Base-by-base conservation (phyloP, 2,797 vertebrate species). In the Thaleichthys pacificus region DNA sequence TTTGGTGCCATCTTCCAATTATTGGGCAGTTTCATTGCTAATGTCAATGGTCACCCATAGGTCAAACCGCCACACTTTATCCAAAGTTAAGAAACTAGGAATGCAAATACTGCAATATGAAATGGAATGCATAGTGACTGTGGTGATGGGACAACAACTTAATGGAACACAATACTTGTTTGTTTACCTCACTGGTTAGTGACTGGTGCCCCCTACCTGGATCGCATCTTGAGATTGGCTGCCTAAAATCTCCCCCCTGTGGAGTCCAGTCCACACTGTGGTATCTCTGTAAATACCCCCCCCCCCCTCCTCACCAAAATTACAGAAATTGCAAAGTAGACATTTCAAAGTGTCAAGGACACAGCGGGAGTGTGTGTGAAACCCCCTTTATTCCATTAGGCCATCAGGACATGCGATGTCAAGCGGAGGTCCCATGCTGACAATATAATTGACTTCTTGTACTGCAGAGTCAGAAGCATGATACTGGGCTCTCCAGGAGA, bases 381-480 rank as follows among this genome's bases (percentile, higher is more conserved):
- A 86, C 85, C 85, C 71, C 79, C 84, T 87, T 89, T 87, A 89
- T 91, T 92, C 85, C 87, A 89, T 89, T 88, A 87, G 70, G 81
- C 81, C 87, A 87, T 86, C 83, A 85, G 88, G 86, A 89, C 88
- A 85, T 82, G 84, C 14, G 76, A 84, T 89, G 86, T 89, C 89
- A 89, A 91, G 89, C 83, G 5, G 87, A 79, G 89, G 83, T 87
- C 88, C 83, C 89, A 89, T 70, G 89, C 89, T 90, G 91, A 84
- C 87, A 85, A 82, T 86, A 89, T 91, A 91, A 92, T 92, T 92
- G 88, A 84, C 88, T 90, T 76, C 80, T 84, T 84, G 80, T 86
- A 86, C 68, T 75, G 87, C 81, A 80, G 78, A 81, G 68, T 77
- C 76, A 71, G 78, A 83, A 79, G 76, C 81, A 77, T 81, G 82